These are phyloP conservation scores for Seriola dumerili DNA, from an alignment of 2,113 vertebrate species.

Conservation along the genomic window DNA sequence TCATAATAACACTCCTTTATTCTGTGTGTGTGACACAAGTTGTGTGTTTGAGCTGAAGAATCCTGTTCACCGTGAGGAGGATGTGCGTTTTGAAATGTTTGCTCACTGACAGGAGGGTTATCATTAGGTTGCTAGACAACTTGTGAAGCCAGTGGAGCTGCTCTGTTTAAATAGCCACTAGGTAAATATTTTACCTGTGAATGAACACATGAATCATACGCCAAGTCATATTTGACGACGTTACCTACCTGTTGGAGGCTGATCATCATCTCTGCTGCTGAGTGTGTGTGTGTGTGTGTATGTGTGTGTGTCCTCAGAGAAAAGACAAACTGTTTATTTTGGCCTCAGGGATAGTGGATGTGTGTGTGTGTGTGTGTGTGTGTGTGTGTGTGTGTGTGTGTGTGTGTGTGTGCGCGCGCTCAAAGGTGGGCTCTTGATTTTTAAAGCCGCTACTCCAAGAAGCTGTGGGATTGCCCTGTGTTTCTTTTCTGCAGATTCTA, in stretches of 20 bases:
- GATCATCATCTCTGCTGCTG: neutral
- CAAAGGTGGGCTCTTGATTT: slow-evolving; percentile 21
- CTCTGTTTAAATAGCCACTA: slow-evolving; percentile 74
- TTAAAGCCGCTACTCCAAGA: slow-evolving; percentile 11
- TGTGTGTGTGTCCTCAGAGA: neutral
- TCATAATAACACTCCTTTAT: neutral
- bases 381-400: neutral
- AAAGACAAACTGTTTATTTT: slow-evolving; percentile 25
- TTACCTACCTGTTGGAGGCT: slow-evolving; percentile 20
- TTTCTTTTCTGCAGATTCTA: slow-evolving; percentile 59
- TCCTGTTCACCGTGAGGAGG: slow-evolving; percentile 27
- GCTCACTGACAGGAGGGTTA: slow-evolving; percentile 51
- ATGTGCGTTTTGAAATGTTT: slow-evolving; percentile 67
- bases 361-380: neutral
- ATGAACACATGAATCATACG: slow-evolving; percentile 45
- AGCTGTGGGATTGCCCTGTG: slow-evolving; percentile 72
- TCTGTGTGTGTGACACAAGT: neutral
- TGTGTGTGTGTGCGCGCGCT: neutral
- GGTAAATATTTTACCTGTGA: slow-evolving; percentile 65
- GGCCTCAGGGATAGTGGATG: neutral
- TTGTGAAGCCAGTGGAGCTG: slow-evolving; percentile 71
- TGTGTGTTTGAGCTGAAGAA: neutral
- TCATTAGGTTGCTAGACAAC: slow-evolving; percentile 84
- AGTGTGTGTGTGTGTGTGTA: no score
- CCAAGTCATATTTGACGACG: slow-evolving; percentile 32